Evolutionary conservation across 2,113 vertebrate genomes (phyloP).

Genomic region (Burhinus bistriatus): DNA sequence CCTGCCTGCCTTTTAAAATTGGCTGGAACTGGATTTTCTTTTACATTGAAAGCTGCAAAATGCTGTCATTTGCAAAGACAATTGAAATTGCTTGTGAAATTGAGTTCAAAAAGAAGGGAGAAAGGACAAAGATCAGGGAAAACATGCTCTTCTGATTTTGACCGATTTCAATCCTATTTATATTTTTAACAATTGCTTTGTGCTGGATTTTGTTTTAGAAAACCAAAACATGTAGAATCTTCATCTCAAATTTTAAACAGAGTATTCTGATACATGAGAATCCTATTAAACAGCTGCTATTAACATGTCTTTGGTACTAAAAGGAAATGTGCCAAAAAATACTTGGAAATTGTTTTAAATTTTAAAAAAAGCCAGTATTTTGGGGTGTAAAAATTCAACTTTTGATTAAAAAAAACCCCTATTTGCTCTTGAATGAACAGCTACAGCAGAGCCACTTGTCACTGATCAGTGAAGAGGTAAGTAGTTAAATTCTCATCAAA

Average conservation of each 20-base stretch:
- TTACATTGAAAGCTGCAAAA: background rate
- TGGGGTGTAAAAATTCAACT: background rate
- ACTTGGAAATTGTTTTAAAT: background rate
- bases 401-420: background rate
- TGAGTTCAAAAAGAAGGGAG: background rate
- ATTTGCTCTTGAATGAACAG: background rate
- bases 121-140: background rate
- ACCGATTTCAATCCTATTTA: background rate
- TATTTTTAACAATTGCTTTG: background rate
- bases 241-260: background rate
- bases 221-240: rapidly evolving
- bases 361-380: background rate
- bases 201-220: background rate
- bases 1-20: background rate
- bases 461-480: background rate
- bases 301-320: background rate
- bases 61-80: background rate
- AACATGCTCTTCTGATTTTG: background rate
- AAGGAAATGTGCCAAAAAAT: background rate
- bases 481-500: background rate
- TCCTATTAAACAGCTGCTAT: background rate
- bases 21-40: background rate
- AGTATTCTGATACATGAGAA: background rate
- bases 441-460: background rate
- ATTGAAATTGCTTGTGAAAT: background rate